phyloP scores from a whole-genome alignment of 1,140 invertebrate species.

The Stegodyphus dumicola region DNA sequence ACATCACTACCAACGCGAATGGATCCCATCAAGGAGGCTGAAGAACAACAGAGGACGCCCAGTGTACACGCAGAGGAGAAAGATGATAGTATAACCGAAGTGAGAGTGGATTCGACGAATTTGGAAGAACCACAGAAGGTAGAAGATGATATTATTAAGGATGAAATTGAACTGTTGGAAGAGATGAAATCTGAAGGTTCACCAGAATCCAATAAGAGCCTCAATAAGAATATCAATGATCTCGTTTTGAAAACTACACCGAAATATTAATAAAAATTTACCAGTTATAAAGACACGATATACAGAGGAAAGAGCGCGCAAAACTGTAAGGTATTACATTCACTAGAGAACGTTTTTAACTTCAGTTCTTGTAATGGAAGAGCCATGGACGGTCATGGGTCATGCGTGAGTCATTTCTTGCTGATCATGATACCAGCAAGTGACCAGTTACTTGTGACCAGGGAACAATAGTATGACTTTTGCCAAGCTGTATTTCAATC shows the following conservation, averaged over 20 bases:
- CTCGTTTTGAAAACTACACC: conserved; percentile 37
- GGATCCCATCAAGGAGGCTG: conserved; percentile 33
- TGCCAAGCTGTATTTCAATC: too few relatives aligned
- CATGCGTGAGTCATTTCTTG: too few relatives aligned
- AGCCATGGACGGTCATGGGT: too few relatives aligned
- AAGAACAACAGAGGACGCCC: background rate
- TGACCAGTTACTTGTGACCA: too few relatives aligned
- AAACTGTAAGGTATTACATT: too few relatives aligned
- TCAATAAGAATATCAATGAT: conserved; percentile 46
- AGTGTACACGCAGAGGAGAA: background rate
- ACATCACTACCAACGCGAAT: conserved; percentile 1
- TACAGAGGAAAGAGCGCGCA: too few relatives aligned
- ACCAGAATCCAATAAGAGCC: conserved; percentile 21
- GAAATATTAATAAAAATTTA: background rate
- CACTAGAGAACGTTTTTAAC: too few relatives aligned
- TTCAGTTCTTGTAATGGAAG: too few relatives aligned
- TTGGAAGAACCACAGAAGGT: background rate
- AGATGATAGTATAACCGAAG: background rate
- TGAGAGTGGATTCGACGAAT: background rate
- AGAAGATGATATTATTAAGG: conserved; percentile 43
- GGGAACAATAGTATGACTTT: too few relatives aligned
- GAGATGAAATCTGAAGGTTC: conserved; percentile 42
- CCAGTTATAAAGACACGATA: too few relatives aligned
- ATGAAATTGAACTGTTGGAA: conserved; percentile 50
- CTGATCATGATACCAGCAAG: too few relatives aligned